phyloP scores from a whole-genome alignment of 2,113 vertebrate genomes.

The Tautogolabrus adspersus region DNA sequence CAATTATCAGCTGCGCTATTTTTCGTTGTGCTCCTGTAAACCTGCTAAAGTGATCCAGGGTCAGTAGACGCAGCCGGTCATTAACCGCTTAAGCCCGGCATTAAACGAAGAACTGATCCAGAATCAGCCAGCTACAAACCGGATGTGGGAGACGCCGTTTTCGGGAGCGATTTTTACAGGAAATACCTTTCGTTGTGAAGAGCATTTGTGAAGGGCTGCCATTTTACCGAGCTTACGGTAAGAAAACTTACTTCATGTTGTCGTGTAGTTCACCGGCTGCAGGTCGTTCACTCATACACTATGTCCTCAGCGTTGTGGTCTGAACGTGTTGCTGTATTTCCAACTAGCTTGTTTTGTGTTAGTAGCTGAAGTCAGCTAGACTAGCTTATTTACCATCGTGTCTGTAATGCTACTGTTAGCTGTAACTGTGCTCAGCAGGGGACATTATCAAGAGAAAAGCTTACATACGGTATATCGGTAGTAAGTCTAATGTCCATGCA shows the following conservation, averaged over 20 bases:
- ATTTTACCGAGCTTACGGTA: slow-evolving; percentile 89
- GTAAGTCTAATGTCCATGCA: too few species aligned
- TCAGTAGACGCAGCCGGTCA: neutral
- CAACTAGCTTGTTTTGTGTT: neutral
- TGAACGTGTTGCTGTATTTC: rapidly evolving
- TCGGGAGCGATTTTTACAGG: slow-evolving; percentile 71
- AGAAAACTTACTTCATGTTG: slow-evolving; percentile 67
- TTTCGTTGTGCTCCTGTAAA: neutral
- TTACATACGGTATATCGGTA: too few species aligned
- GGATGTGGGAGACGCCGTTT: slow-evolving; percentile 50
- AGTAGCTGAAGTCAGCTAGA: neutral
- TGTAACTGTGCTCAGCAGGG: neutral
- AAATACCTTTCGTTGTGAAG: slow-evolving; percentile 68
- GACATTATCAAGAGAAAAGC: neutral
- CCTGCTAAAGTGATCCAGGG: slow-evolving; percentile 23
- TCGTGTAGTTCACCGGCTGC: slow-evolving; percentile 17
- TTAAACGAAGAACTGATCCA: neutral
- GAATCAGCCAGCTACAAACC: slow-evolving; percentile 25
- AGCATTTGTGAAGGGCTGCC: slow-evolving; percentile 82
- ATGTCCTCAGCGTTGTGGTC: rapidly evolving
- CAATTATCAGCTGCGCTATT: too few species aligned
- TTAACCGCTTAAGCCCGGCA: rapidly evolving
- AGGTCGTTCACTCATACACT: neutral
- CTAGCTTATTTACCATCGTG: slow-evolving; percentile 1
- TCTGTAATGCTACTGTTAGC: slow-evolving; percentile 49